Percentiles rank a stretch among this genome's conserved stretches.
phyloP scores from a whole-genome alignment of 2,888 invertebrate species.

The Cotesia congregata region DNA sequence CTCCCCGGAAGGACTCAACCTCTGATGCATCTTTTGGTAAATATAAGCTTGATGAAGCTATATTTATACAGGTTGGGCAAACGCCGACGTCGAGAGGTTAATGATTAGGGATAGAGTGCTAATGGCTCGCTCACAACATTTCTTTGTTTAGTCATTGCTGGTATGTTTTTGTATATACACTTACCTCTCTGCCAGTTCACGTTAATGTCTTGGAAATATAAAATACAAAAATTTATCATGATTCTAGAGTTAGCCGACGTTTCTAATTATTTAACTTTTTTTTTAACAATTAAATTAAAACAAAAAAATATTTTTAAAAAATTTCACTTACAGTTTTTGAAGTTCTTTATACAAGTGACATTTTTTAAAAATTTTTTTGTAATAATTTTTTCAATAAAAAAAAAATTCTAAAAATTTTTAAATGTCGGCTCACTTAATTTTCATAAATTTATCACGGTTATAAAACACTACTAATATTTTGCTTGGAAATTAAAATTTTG shows the following conservation, averaged over 20 bases:
- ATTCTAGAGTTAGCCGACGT: too few relatives aligned
- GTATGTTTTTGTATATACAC: not conserved
- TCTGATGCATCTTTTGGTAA: not conserved
- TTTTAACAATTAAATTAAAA: too few relatives aligned
- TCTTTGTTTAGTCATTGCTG: not conserved
- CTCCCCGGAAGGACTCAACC: not conserved
- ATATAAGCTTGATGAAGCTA: not conserved
- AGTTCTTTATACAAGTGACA: too few relatives aligned
- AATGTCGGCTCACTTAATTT: too few relatives aligned
- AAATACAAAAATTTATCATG: too few relatives aligned
- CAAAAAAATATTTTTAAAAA: too few relatives aligned
- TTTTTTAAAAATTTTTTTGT: too few relatives aligned
- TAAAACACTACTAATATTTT: conserved; percentile 23
- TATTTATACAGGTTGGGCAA: not conserved
- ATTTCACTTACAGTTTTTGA: too few relatives aligned
- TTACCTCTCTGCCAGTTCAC: not conserved
- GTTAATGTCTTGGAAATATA: not conserved
- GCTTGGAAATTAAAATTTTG: not conserved
- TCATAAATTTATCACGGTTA: conserved; percentile 9
- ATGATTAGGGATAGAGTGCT: conserved; percentile 29
- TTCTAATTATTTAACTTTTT: too few relatives aligned
- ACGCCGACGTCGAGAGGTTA: not conserved
- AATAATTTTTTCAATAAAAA: too few relatives aligned
- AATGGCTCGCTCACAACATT: conserved; percentile 22
- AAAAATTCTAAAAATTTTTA: too few relatives aligned